Conservation (phyloP, 2,888 invertebrate species). For the Blomia tropicalis region DNA sequence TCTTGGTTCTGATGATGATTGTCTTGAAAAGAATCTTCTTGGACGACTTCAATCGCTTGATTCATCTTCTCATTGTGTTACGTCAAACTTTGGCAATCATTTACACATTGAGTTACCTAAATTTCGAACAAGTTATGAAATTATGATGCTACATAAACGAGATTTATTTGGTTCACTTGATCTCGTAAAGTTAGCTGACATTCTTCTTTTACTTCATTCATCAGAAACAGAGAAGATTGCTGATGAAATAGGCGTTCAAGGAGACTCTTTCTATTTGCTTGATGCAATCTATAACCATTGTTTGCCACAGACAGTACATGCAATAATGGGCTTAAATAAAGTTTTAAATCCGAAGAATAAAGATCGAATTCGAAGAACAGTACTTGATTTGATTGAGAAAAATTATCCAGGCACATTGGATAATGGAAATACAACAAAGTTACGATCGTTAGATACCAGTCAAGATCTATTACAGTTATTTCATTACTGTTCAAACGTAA, state of each 20-base stretch:
- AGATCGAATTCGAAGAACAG: constrained; percentile 31
- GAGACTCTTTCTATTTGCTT: constrained; percentile 42
- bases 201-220: constrained; percentile 55
- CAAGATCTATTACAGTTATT: constrained; percentile 50
- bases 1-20: constrained; percentile 33
- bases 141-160: constrained; percentile 54
- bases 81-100: constrained; percentile 48
- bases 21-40: constrained; percentile 43
- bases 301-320: constrained; percentile 58
- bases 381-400: constrained; percentile 35
- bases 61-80: constrained; percentile 44
- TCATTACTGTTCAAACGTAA: constrained; percentile 62
- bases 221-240: constrained; percentile 39
- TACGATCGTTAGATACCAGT: constrained; percentile 54
- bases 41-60: constrained; percentile 50
- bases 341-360: constrained; percentile 28
- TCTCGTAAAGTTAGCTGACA: constrained; percentile 67
- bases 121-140: constrained; percentile 73
- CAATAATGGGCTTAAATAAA: constrained; percentile 33
- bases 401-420: constrained; percentile 44
- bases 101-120: constrained; percentile 50
- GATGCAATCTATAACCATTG: constrained; percentile 64
- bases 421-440: constrained; percentile 44
- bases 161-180: constrained; percentile 60
- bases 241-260: constrained; percentile 25